Percentiles rank a stretch among this genome's conserved stretches.
Conservation (phyloP, 1,140 invertebrate species). For the Brachionus paranguensis region DNA sequence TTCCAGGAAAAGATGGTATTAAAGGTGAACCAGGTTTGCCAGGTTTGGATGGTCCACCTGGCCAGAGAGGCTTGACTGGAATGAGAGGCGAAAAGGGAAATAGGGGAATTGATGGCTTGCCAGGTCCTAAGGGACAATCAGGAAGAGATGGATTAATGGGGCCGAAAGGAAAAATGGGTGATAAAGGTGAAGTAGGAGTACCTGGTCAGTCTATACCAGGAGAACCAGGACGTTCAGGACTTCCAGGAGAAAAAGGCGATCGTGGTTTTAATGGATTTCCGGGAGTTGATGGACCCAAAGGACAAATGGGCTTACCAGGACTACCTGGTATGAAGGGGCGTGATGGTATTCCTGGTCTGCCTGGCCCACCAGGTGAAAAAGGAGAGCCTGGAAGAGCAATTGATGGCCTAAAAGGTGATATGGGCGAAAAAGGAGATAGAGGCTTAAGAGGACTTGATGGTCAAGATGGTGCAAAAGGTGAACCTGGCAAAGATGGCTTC, state of each 20-base stretch:
- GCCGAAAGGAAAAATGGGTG: conserved; percentile 40
- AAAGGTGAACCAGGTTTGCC: conserved; percentile 37
- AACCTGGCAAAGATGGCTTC: conserved; percentile 21
- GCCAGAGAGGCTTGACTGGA: background rate
- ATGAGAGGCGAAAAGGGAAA: conserved; percentile 16
- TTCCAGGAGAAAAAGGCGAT: conserved; percentile 29
- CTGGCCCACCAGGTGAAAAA: background rate
- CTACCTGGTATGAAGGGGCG: conserved; percentile 1
- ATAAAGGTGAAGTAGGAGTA: conserved; percentile 16
- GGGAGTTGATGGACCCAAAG: conserved; percentile 12
- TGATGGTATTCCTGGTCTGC: conserved; percentile 9
- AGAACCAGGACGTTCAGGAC: background rate
- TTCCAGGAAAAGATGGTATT: conserved; percentile 39
- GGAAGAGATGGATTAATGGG: conserved; percentile 26
- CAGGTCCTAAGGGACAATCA: conserved; percentile 9
- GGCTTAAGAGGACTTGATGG: conserved; percentile 20
- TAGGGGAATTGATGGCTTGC: conserved; percentile 41
- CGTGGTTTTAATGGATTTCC: conserved; percentile 40
- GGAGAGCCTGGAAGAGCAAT: background rate
- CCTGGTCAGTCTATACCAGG: conserved; percentile 19
- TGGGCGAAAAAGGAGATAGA: conserved; percentile 33
- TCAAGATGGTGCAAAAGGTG: background rate
- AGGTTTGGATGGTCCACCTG: conserved; percentile 26
- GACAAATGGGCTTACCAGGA: conserved; percentile 11
- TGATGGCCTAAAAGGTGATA: background rate